Percentiles rank a stretch among this genome's conserved stretches.
phyloP scores from a whole-genome alignment of 2,797 vertebrate genomes.

The Lycodopsis pacificus region DNA sequence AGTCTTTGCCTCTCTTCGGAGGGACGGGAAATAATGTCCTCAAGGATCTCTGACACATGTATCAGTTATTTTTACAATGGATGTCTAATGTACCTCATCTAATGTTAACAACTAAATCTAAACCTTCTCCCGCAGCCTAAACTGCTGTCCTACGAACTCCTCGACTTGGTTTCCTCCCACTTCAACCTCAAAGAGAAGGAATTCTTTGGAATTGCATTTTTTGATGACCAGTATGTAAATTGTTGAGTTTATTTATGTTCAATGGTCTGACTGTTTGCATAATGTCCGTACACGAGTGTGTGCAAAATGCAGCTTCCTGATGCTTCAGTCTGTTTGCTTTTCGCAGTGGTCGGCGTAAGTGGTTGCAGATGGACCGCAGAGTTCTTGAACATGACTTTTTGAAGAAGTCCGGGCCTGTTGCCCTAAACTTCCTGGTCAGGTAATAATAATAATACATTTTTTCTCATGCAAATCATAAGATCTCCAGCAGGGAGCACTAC shows the following conservation, averaged over 20 bases:
- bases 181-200: constrained; percentile 99
- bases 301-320: constrained; percentile 21
- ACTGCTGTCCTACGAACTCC: constrained; percentile 94
- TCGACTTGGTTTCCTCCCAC: constrained; percentile 98
- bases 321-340: constrained; percentile 33
- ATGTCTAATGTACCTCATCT: background rate
- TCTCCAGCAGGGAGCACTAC: constrained; percentile 69
- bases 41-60: background rate
- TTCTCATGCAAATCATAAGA: constrained; percentile 17
- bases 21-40: background rate
- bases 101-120: background rate
- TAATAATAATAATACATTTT: constrained; percentile 75
- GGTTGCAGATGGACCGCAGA: constrained; percentile 96
- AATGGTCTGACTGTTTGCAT: constrained; percentile 6
- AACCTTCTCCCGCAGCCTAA: constrained; percentile 88
- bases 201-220: constrained; percentile 96
- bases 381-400: constrained; percentile 97
- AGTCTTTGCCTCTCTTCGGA: background rate
- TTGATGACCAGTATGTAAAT: constrained; percentile 92
- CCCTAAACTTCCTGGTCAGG: constrained; percentile 94
- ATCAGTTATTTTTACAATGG: background rate
- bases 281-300: background rate
- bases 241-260: constrained; percentile 2
- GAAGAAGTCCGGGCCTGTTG: constrained; percentile 90
- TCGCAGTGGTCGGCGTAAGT: constrained; percentile 93